Base-by-base conservation (phyloP, 2,888 invertebrate genomes). In the Cheilosia impressa region DNA sequence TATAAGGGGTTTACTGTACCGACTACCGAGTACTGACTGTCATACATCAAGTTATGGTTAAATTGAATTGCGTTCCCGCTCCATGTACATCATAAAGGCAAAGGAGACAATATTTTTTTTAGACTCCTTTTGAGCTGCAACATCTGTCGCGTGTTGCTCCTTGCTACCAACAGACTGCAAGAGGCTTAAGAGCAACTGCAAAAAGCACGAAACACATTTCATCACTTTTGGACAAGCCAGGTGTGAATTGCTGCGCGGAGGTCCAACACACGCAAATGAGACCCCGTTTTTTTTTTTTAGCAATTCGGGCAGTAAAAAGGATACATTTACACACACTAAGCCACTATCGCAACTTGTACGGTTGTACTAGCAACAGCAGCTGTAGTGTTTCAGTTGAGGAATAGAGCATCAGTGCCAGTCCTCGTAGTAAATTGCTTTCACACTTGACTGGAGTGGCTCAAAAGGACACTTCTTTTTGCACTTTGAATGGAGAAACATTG, bases 341-440 rank as follows among this genome's bases (percentile, higher is more conserved):
- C 60, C 62, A 71, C 60, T 62, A 71, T 71, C 82, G 50, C 82
- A 78, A 55, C 38, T 38, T 13, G 10, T 38, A 10, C 34, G 55
- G 27, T 27, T 27, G 27, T 27, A 52, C 65, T 45, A 55, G 80
- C 73, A 80, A 65, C 71, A 71, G 65, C 72, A 79, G 69, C 47
- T 43, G 31, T 17, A 62, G 58, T 60, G 3, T 75, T 38, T 57
- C 63, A 71, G 13, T 38, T 31, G 38, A 17, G 22, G 38, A 17
- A 38, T 43, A 50, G 43, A 55, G 55, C 81, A 87, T 60, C 77
- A 58, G 71, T 65, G 45, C 41, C 77, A 69, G 63, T 78, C 69
- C 82, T 87, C 73, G 43, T 75, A 73, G 82, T 78, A 87, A 87
- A 87, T 87, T 87, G 87, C 82, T 82, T 87, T 87, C 82, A 82